Conservation (phyloP, 2,888 invertebrate genomes). For the Iphiclides podalirius region DNA sequence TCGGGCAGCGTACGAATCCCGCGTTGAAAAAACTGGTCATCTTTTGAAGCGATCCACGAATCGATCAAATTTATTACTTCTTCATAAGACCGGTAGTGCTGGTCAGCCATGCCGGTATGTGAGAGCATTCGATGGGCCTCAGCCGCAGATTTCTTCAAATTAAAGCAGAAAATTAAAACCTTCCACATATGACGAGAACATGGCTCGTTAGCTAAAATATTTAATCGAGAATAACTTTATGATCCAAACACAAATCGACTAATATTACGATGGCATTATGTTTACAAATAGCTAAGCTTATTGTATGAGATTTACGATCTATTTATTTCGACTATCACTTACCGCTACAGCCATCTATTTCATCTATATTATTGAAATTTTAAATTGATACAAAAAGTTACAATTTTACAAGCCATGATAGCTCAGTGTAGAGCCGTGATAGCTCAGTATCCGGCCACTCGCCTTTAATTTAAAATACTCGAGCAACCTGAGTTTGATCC, state of each 20-base stretch:
- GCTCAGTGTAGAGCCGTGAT: too few species aligned
- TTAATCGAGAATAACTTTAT: not conserved
- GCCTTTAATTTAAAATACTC: too few species aligned
- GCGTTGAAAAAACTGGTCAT: constrained; percentile 14
- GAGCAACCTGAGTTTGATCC: too few species aligned
- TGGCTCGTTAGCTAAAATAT: not conserved
- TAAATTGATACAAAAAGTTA: too few species aligned
- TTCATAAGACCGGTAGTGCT: constrained; percentile 24
- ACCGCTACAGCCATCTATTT: not conserved
- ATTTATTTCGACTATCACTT: not conserved
- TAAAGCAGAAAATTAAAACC: not conserved
- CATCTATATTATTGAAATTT: too few species aligned
- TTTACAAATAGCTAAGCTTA: not conserved
- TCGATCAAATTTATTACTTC: constrained; percentile 24
- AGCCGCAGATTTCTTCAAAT: not conserved
- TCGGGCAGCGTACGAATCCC: constrained; percentile 20
- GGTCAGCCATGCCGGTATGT: constrained; percentile 8
- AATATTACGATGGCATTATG: not conserved
- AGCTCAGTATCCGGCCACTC: too few species aligned
- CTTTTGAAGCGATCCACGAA: constrained; percentile 26
- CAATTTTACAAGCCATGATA: too few species aligned
- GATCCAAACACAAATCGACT: not conserved
- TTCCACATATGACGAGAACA: not conserved
- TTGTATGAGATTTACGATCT: not conserved
- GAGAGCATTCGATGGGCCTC: not conserved